Conservation (phyloP, 2,113 vertebrate genomes). For the Sorex araneus region DNA sequence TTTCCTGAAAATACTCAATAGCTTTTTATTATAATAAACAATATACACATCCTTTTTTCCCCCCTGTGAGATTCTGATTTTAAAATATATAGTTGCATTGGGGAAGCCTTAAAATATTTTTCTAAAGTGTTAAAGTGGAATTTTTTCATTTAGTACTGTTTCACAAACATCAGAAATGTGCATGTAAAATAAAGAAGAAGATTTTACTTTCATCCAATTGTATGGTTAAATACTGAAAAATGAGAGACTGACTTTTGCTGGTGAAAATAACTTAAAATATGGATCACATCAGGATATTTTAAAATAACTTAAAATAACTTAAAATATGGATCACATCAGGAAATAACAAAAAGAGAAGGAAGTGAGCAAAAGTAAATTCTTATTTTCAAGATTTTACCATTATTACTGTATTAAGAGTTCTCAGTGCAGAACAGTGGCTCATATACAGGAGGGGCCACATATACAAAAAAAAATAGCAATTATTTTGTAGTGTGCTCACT, state of each 20-base stretch:
- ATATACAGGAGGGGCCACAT: background rate
- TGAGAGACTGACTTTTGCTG: background rate
- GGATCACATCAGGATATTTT: background rate
- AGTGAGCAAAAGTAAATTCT: background rate
- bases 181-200: constrained; percentile 46
- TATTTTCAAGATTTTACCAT: background rate
- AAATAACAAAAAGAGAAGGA: constrained; percentile 28
- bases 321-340: background rate
- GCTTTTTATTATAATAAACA: constrained; percentile 33
- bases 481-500: constrained; percentile 9
- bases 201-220: constrained; percentile 12
- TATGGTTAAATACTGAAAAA: constrained; percentile 17
- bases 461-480: constrained; percentile 19
- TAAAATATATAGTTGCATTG: constrained; percentile 28
- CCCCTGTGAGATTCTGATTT: background rate
- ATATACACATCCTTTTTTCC: background rate
- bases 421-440: background rate
- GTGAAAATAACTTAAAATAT: background rate
- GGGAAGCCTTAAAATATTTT: background rate
- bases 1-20: constrained; percentile 1
- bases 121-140: background rate
- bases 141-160: constrained; percentile 32
- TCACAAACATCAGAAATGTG: background rate
- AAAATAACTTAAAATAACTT: no score
- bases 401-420: background rate